Evolutionary conservation across 53 echinoderm and acorn worm species (phyloP).

Genomic region (Pentamera pediparva): DNA sequence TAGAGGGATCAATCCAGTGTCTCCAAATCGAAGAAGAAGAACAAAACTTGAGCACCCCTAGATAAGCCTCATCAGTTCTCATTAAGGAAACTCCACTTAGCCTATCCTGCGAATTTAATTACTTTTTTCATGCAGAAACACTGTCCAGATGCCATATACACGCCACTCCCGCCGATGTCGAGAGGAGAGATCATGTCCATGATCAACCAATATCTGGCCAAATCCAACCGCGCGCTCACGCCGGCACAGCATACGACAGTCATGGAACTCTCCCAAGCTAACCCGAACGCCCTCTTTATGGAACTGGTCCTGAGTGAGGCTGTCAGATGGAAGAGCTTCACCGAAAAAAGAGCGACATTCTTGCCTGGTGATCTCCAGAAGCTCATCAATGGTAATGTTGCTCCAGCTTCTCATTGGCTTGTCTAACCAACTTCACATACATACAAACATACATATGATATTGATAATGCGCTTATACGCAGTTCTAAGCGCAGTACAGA

Average conservation of each 20-base stretch:
- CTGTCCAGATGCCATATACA: constrained; percentile 41
- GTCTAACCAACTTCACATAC: too few species aligned
- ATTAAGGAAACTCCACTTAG: background rate
- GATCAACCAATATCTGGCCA: constrained; percentile 41
- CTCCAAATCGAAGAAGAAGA: too few species aligned
- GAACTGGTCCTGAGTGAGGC: constrained; percentile 55
- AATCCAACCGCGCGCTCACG: constrained; percentile 41
- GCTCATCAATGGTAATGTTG: constrained; percentile 68
- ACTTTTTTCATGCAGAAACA: constrained; percentile 15
- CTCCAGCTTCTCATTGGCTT: too few species aligned
- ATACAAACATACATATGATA: too few species aligned
- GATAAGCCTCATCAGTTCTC: background rate
- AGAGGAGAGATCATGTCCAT: constrained; percentile 46
- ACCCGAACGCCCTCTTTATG: constrained; percentile 58
- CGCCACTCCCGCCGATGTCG: constrained; percentile 44
- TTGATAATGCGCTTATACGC: too few species aligned
- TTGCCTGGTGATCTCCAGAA: constrained; percentile 57
- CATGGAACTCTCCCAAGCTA: constrained; percentile 47
- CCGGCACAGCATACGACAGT: constrained; percentile 45
- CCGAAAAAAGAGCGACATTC: constrained; percentile 51
- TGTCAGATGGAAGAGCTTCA: constrained; percentile 56
- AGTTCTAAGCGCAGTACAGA: too few species aligned
- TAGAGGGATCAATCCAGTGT: too few species aligned
- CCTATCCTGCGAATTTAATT: background rate
- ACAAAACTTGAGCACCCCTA: background rate